Evolutionary conservation across 2,113 vertebrate genomes (phyloP).

Genomic region (Hoplias malabaricus): DNA sequence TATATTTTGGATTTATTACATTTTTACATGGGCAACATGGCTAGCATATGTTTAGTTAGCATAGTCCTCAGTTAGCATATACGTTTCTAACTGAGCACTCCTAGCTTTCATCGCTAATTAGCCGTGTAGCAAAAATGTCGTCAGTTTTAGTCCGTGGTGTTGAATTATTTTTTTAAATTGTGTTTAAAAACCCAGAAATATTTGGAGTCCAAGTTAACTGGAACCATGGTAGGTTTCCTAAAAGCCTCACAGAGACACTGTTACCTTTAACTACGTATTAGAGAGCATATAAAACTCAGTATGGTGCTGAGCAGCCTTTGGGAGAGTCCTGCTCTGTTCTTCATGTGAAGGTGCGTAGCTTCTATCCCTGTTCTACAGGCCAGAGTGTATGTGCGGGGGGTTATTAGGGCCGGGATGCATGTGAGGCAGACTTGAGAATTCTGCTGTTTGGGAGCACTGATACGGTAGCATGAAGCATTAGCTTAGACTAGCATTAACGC

Average conservation of each 20-base stretch:
- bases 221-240: background rate
- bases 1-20: background rate
- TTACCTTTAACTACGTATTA: background rate
- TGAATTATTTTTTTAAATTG: background rate
- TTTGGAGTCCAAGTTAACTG: background rate
- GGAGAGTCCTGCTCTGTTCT: background rate
- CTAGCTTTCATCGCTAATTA: background rate
- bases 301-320: background rate
- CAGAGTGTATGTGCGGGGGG: background rate
- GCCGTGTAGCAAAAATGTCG: background rate
- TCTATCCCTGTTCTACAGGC: background rate
- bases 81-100: background rate
- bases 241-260: background rate
- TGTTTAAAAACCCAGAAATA: background rate
- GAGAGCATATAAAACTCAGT: background rate
- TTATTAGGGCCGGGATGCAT: background rate
- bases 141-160: background rate
- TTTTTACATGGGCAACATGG: background rate
- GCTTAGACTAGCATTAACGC: slow-evolving; percentile 26
- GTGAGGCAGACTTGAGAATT: background rate
- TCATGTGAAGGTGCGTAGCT: slow-evolving; percentile 1
- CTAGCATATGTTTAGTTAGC: too few species aligned
- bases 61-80: background rate
- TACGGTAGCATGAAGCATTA: slow-evolving; percentile 32
- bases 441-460: slow-evolving; percentile 11